These are phyloP conservation scores for Naso thynnoides DNA, from an alignment of 2,797 vertebrate species.

Conservation along the genomic window DNA sequence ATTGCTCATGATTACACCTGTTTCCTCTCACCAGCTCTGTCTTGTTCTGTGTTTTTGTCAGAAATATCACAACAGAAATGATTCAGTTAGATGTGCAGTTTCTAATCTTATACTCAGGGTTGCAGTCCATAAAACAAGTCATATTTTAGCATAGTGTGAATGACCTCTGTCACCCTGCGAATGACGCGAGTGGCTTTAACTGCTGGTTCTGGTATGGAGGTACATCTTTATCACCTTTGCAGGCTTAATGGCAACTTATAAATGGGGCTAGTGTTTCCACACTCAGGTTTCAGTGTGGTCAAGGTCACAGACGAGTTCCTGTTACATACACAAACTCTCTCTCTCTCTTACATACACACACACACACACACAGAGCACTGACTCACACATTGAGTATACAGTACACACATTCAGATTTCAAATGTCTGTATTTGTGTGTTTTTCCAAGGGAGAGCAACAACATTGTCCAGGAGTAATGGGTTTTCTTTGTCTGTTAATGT, in stretches of 20 bases:
- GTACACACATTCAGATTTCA: not conserved
- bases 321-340: constrained; percentile 49
- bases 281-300: constrained; percentile 71
- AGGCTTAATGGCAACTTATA: constrained; percentile 77
- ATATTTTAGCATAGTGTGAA: constrained; percentile 76
- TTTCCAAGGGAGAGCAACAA: not conserved
- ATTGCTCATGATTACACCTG: constrained; percentile 18
- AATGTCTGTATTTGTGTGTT: not conserved
- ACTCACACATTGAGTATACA: not conserved
- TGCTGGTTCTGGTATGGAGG: constrained; percentile 63
- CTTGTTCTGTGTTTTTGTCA: not conserved
- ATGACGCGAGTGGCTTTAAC: constrained; percentile 67
- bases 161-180: constrained; percentile 69
- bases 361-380: not conserved
- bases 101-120: constrained; percentile 69
- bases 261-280: constrained; percentile 74
- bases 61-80: constrained; percentile 30
- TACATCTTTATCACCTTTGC: constrained; percentile 79
- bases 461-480: not conserved
- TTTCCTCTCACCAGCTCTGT: constrained; percentile 13
- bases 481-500: constrained; percentile 20
- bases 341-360: too few species aligned
- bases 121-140: constrained; percentile 76
- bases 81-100: constrained; percentile 52
- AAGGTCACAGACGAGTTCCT: constrained; percentile 71